Conservation (phyloP, 2,797 vertebrate genomes). For the Oreochromis mossambicus region DNA sequence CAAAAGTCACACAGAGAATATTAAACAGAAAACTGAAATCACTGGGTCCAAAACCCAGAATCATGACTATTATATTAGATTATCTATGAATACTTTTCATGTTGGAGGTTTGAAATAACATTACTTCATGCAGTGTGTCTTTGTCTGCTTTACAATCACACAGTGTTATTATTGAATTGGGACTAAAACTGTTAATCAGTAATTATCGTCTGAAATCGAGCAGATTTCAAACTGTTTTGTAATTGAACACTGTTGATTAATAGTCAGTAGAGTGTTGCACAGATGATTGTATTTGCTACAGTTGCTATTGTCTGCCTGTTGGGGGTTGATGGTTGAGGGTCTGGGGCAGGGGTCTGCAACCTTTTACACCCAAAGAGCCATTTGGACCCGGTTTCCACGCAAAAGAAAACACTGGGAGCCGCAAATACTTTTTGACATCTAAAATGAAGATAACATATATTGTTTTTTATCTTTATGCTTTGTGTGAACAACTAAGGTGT, state of each 20-base stretch:
- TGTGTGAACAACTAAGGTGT: too few species aligned
- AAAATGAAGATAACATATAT: too few species aligned
- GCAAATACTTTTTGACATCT: too few species aligned
- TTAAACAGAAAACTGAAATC: background rate
- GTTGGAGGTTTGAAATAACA: background rate
- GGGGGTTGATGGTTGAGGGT: background rate
- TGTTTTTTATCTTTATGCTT: too few species aligned
- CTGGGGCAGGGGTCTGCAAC: too few species aligned
- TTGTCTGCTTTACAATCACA: background rate
- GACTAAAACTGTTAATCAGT: background rate
- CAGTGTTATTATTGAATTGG: fast-evolving
- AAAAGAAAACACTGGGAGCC: too few species aligned
- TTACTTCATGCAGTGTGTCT: background rate
- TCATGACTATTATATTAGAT: background rate
- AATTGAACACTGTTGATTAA: background rate
- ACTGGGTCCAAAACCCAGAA: background rate
- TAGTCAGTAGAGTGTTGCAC: background rate
- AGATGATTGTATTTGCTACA: background rate
- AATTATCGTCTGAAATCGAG: background rate
- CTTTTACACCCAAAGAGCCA: too few species aligned
- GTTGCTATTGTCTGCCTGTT: background rate
- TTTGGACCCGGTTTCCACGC: too few species aligned
- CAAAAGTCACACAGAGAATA: background rate
- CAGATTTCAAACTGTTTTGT: background rate
- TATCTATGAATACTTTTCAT: background rate